Conservation (phyloP, 92 coral and sea anemone genomes). For the Phenganax stokvisi region DNA sequence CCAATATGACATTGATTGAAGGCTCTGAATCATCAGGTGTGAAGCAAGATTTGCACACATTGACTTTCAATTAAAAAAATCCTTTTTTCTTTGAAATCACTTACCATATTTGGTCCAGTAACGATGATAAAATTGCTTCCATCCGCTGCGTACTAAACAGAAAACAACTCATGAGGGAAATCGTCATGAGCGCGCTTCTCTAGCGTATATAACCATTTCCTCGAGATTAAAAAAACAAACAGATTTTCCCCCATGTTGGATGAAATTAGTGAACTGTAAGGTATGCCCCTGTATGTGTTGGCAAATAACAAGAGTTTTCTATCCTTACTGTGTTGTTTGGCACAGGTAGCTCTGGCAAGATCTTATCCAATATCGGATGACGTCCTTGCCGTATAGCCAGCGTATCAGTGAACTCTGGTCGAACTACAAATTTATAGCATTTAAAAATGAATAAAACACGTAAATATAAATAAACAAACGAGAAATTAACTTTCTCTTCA, state of each 20-base stretch:
- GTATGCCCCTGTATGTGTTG: not conserved
- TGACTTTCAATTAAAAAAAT: not conserved
- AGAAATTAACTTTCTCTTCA: not conserved
- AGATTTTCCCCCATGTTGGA: no score
- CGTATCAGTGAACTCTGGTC: conserved; percentile 97
- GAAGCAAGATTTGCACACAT: not conserved
- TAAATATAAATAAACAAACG: no score
- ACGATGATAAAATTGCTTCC: conserved; percentile 79
- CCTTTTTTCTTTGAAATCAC: not conserved
- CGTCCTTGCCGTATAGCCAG: conserved; percentile 90
- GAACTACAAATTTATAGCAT: conserved; percentile 42
- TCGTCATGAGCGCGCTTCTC: no score
- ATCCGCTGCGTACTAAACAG: conserved; percentile 76
- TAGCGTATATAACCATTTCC: no score
- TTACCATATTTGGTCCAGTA: conserved; percentile 98
- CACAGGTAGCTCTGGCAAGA: conserved; percentile 82
- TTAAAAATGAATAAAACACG: no score
- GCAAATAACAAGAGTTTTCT: not conserved
- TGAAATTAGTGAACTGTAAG: no score
- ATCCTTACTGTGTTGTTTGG: conserved; percentile 79
- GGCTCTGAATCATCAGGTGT: no score
- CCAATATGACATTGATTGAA: no score
- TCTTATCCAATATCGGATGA: conserved; percentile 92
- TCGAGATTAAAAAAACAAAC: no score
- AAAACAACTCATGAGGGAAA: not conserved